Evolutionary conservation across 2,888 invertebrate genomes (phyloP), one percentile per base, ranked within the genome.

Genomic region (Incurvaria masculella): DNA sequence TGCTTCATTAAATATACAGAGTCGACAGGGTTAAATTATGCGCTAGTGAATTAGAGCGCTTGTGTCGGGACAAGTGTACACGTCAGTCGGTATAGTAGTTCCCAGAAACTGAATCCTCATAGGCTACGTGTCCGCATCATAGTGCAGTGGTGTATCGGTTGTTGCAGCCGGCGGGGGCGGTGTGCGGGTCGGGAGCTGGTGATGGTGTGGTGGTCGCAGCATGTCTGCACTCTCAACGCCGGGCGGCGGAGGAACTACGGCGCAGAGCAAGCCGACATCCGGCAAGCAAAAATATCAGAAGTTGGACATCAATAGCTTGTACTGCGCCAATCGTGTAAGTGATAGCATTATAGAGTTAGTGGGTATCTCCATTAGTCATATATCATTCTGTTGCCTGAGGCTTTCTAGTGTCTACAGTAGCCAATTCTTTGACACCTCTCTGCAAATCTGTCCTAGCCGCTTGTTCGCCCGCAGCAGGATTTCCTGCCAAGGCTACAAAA

Each of bases 221-320:
- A 94, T 94, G 93, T 92, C 92, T 89, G 89, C 92, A 88, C 87
- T 89, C 88, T 89, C 92, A 82, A 91, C 91, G 88, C 86, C 88
- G 87, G 70, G 79, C 75, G 79, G 79, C 76, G 79, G 79, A 70
- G 76, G 75, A 59, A 75, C 71, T 73, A 74, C 78, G 73, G 72
- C 76, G 75, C 78, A 78, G 72, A 72, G 69, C 73, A 79, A 78
- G 75, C 75, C 78, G 69, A 74, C 76, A 72, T 71, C 79, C 70
- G 88, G 88, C 84, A 96, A 95, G 86, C 88, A 90, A 80, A 97
- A 94, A 85, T 97, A 87, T 85, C 92, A 94, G 80, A 90, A 94
- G 72, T 87, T 97, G 84, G 95, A 97, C 85, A 96, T 97, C 87
- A 97, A 97, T 89, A 94, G 86, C 84, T 86, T 97, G 79, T 96